Percentiles rank a stretch among this genome's conserved stretches.
These are phyloP conservation scores for chimpanzee (Pan troglodytes) DNA, from an alignment of 2,113 vertebrate genomes.

Conservation along the genomic window NHGRI_mPanTro3-v2.1_pri NC_072416.2:77998501-77999000, in stretches of 20 bases:
- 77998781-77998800: background rate
- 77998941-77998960: background rate
- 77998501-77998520: fast-evolving
- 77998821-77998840: no score
- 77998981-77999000: background rate
- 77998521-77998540: fast-evolving
- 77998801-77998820: background rate
- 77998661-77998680: fast-evolving
- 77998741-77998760: background rate
- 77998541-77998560: background rate
- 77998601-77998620: fast-evolving
- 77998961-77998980: background rate
- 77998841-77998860: background rate
- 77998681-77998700: background rate
- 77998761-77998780: background rate
- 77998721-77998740: background rate
- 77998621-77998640: background rate
- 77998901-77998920: background rate
- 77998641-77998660: background rate
- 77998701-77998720: no score
- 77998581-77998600: background rate
- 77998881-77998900: background rate
- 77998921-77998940: background rate
- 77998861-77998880: background rate
- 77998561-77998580: background rate